Evolutionary conservation across 2,888 invertebrate genomes (phyloP), one percentile per base, ranked within the genome.

Genomic region (Allolobophora icterica): DNA sequence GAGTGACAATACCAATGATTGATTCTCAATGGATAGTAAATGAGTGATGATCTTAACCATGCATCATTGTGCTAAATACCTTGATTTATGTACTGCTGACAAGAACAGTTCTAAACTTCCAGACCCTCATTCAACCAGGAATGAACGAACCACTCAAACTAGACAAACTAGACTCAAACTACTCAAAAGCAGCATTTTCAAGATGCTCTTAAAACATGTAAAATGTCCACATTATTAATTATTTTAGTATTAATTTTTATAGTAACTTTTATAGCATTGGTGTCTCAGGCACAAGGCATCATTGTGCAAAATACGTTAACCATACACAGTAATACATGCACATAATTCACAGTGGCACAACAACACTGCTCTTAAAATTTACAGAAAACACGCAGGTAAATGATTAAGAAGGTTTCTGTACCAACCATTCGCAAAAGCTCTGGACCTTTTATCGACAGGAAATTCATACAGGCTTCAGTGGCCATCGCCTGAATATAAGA

Each of bases 401-500:
- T 8, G n/a, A 30, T n/a, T 71, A 71, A 71, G n/a, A n/a, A 58
- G 24, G 30, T 30, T 71, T 38, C n/a, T n/a, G 11, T 11, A 92
- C 95, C 95, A 95, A 98, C 98, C 99, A 99, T 99, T 95, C 98
- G 99, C 91, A 99, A 96, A 91, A 99, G 96, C 95, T 99, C 99
- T 0, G 99, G 99, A 33, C 99, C 99, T 96, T 99, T 99, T 0
- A 99, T 99, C 17, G 99, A 98, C 94, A 99, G 98, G 94, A 99
- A 99, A 96, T 99, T 99, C 84, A 99, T 98, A 58, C 99, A 99
- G 84, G 99, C 98, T 96, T 99, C 99, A 96, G 99, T 99, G 0
- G 99, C 99, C 84, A 99, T 97, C 40, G 99, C 99, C 95, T 95
- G 93, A 87, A 94, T 94, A 89, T 15, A 89, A 71, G 4, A 13